Percentiles rank a stretch among this genome's conserved stretches.
Conservation (phyloP, 2,888 invertebrate species). For the Eilema sororculum region DNA sequence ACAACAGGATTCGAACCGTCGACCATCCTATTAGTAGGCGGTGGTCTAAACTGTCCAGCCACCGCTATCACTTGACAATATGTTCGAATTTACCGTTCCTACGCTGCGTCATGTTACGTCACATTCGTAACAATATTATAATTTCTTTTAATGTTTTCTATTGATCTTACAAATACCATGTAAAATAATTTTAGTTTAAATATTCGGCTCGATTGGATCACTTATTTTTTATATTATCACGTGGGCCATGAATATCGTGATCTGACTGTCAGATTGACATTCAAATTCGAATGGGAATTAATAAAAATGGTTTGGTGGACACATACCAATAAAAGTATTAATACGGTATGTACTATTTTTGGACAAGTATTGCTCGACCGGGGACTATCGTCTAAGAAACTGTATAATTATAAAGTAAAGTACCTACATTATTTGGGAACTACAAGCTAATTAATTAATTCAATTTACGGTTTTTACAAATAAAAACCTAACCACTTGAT, state of each 20-base stretch:
- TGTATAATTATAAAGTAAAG: not conserved
- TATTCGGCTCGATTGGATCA: not conserved
- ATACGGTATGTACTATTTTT: conserved; percentile 29
- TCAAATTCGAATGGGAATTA: not conserved
- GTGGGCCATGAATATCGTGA: conserved; percentile 35
- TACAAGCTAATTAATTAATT: not conserved
- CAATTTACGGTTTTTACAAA: not conserved
- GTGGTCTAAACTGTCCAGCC: too few species aligned
- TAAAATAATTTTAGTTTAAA: conserved; percentile 1
- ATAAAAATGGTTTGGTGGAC: conserved; percentile 51
- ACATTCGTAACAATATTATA: too few species aligned
- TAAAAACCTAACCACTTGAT: not conserved
- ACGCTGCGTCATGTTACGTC: too few species aligned
- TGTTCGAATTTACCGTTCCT: too few species aligned
- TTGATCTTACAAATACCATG: not conserved
- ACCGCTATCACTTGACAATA: too few species aligned
- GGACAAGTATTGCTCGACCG: not conserved
- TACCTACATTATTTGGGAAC: too few species aligned
- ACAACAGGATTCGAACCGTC: too few species aligned
- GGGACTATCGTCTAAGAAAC: not conserved
- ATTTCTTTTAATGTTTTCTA: too few species aligned
- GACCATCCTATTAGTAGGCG: too few species aligned
- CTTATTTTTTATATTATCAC: conserved; percentile 24
- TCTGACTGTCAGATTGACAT: not conserved
- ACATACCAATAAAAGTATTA: conserved; percentile 18